Evolutionary conservation across 2,888 invertebrate species (phyloP).

Genomic region (Aradus depressus): DNA sequence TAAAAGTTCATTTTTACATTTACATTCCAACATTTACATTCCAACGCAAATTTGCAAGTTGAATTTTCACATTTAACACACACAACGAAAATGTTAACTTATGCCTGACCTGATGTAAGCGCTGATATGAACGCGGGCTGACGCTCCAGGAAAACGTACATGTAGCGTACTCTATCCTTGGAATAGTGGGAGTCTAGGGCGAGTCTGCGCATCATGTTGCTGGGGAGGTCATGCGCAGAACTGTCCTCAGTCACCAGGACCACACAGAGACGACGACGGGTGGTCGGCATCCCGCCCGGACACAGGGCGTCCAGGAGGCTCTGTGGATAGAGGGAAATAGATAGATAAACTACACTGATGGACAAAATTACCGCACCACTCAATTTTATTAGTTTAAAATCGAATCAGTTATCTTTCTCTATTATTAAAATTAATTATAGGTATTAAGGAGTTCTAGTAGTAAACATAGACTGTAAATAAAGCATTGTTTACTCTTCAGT

Average conservation of each 20-base stretch:
- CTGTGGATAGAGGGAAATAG: conserved; percentile 37
- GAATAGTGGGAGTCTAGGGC: conserved; percentile 56
- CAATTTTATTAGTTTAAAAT: no score
- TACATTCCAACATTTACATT: background rate
- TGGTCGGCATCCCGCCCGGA: conserved; percentile 75
- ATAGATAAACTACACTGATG: no score
- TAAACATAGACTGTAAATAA: no score
- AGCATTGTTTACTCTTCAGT: no score
- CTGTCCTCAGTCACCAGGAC: conserved; percentile 63
- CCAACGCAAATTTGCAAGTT: no score
- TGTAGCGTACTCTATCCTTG: conserved; percentile 62
- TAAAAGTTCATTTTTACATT: background rate
- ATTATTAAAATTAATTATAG: no score
- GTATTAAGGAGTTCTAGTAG: no score
- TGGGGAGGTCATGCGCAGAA: conserved; percentile 47
- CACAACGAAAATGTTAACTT: no score
- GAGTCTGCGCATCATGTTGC: conserved; percentile 59
- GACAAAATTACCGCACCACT: no score
- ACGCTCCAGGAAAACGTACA: conserved; percentile 72
- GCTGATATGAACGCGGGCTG: conserved; percentile 74
- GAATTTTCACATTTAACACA: no score
- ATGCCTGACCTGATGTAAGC: conserved; percentile 40
- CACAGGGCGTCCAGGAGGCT: conserved; percentile 70
- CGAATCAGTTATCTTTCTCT: no score
- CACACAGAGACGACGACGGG: conserved; percentile 61